Percentiles rank a stretch among this genome's conserved stretches.
These are phyloP conservation scores for Poliocrania exsul DNA, from an alignment of 2,797 vertebrate species.

Conservation along the genomic window DNA sequence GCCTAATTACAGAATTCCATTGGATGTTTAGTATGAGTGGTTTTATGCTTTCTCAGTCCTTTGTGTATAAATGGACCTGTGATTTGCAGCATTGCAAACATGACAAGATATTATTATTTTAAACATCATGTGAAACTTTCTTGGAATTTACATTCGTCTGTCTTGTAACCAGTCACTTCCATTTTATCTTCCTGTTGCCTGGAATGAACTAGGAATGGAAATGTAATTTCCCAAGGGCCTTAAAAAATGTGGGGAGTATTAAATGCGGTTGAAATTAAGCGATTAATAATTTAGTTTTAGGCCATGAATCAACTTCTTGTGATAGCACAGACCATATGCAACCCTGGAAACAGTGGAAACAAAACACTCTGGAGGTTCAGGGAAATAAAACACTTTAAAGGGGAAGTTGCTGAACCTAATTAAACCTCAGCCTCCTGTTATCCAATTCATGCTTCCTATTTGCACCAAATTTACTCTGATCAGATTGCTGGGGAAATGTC, in stretches of 20 bases:
- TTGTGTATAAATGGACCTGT: background rate
- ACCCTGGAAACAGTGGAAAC: slow-evolving; percentile 66
- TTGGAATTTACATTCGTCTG: slow-evolving; percentile 77
- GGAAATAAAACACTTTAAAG: slow-evolving; percentile 53
- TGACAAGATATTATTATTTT: slow-evolving; percentile 71
- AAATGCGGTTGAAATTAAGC: slow-evolving; percentile 88
- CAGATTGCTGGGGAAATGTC: slow-evolving; percentile 62
- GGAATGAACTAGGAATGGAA: slow-evolving; percentile 77
- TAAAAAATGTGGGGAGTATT: slow-evolving; percentile 85
- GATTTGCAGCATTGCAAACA: slow-evolving; percentile 54
- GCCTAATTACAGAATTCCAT: slow-evolving; percentile 3
- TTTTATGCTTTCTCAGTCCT: slow-evolving; percentile 20
- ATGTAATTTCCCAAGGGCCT: slow-evolving; percentile 85
- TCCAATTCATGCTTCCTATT: slow-evolving; percentile 60
- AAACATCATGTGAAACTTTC: slow-evolving; percentile 68
- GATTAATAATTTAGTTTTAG: slow-evolving; percentile 94
- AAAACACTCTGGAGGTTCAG: slow-evolving; percentile 60
- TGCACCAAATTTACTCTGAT: slow-evolving; percentile 64
- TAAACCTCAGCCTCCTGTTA: slow-evolving; percentile 75
- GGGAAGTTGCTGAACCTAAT: slow-evolving; percentile 71
- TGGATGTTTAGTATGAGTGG: background rate
- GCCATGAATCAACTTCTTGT: slow-evolving; percentile 86
- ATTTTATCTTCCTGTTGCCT: slow-evolving; percentile 78
- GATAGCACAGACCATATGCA: slow-evolving; percentile 68
- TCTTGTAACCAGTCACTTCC: slow-evolving; percentile 76